These are phyloP conservation scores for Gouania willdenowi DNA, from an alignment of 2,797 vertebrate species.

Conservation along the genomic window DNA sequence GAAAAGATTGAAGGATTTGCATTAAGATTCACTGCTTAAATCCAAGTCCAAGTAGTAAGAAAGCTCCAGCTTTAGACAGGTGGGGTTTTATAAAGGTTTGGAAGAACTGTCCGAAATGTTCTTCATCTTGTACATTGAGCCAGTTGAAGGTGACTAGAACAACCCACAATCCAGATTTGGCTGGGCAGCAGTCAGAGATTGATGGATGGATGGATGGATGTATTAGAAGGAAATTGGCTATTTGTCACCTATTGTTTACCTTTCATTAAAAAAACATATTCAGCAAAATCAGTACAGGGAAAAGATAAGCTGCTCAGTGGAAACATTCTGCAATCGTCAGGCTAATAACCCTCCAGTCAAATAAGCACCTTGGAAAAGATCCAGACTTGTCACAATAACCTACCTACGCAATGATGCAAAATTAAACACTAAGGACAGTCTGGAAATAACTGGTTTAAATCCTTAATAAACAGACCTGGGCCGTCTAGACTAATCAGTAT, in stretches of 20 bases:
- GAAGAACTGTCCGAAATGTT: no score
- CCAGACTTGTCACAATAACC: conserved; percentile 42
- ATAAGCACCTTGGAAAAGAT: conserved; percentile 55
- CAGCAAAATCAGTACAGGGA: conserved; percentile 22
- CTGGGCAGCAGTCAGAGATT: no score
- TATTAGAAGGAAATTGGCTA: conserved; percentile 21
- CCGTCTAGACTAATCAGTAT: no score
- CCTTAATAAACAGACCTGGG: conserved; percentile 27
- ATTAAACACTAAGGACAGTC: conserved; percentile 33
- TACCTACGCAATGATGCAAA: conserved; percentile 21
- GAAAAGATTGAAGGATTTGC: conserved; percentile 2
- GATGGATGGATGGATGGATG: no score
- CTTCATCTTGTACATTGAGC: no score
- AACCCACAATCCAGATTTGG: no score
- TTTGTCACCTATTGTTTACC: conserved; percentile 37
- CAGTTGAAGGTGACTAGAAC: no score
- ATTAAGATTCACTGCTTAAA: no score
- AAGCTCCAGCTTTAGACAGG: conserved; percentile 16
- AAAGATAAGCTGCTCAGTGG: conserved; percentile 28
- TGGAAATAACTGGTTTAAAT: conserved; percentile 38
- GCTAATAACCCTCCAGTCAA: conserved; percentile 56
- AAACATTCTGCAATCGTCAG: conserved; percentile 29
- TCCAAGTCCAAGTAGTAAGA: conserved; percentile 2
- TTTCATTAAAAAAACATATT: conserved; percentile 17
- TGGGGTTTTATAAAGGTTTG: no score